Percentiles rank a stretch among this genome's conserved stretches.
Evolutionary conservation across 2,113 vertebrate genomes (phyloP).

Genomic region (Mustelus asterias): DNA sequence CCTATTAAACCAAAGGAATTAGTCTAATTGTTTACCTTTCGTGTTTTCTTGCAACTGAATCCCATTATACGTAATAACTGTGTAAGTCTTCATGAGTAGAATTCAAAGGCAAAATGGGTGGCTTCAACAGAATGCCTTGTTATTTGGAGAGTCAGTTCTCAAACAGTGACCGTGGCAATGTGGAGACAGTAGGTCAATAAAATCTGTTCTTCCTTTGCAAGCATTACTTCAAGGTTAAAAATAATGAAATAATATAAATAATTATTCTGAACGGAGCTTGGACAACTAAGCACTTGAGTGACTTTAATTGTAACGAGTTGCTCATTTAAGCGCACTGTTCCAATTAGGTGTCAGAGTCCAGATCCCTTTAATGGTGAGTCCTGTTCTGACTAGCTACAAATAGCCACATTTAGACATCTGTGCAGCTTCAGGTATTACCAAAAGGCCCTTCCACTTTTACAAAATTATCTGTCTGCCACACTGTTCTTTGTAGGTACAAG

Average conservation of each 20-base stretch:
- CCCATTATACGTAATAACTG: background rate
- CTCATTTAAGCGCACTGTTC: background rate
- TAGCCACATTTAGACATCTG: background rate
- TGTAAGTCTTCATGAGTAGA: background rate
- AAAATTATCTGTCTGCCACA: background rate
- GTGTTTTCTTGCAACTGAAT: background rate
- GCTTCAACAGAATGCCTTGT: background rate
- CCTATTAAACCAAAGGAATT: background rate
- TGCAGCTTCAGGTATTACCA: background rate
- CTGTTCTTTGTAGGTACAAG: background rate
- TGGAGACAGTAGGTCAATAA: background rate
- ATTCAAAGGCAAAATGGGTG: background rate
- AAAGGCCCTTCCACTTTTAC: background rate
- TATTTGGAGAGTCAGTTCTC: background rate
- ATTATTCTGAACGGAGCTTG: background rate
- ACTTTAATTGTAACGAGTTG: background rate
- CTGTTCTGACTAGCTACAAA: background rate
- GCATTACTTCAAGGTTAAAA: background rate
- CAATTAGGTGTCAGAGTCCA: background rate
- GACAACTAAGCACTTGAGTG: background rate
- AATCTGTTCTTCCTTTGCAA: background rate
- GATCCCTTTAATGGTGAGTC: background rate
- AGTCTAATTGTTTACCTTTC: background rate
- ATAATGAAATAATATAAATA: conserved; percentile 1
- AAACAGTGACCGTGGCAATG: background rate